Percentiles rank a stretch among this genome's conserved stretches.
phyloP scores from a whole-genome alignment of 2,113 vertebrate species.

The Scatophagus argus region DNA sequence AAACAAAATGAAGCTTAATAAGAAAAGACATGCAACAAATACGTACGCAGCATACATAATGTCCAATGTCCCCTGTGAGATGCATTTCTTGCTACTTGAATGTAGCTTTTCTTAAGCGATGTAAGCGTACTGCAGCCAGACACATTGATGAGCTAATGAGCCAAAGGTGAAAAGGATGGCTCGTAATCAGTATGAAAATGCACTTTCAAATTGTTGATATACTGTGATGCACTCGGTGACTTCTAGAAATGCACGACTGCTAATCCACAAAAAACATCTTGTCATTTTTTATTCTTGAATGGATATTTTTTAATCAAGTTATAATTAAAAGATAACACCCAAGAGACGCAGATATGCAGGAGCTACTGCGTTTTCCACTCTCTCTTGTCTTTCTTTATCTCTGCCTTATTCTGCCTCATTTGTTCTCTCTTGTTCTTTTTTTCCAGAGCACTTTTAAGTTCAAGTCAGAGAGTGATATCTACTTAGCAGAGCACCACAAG shows the following conservation, averaged over 20 bases:
- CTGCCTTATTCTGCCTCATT: neutral
- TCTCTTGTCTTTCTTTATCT: neutral
- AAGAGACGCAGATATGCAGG: constrained; percentile 5
- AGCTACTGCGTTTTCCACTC: constrained; percentile 5
- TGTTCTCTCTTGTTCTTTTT: constrained; percentile 19
- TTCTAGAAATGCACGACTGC: neutral
- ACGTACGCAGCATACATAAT: neutral
- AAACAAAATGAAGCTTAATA: constrained; percentile 4
- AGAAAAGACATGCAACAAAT: neutral
- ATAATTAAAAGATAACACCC: constrained; percentile 51
- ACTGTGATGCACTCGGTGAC: neutral
- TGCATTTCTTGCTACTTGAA: neutral
- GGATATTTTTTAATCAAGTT: constrained; percentile 42
- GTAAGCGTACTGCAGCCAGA: neutral
- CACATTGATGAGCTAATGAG: neutral
- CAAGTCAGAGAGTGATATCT: constrained; percentile 97
- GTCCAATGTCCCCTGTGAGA: neutral
- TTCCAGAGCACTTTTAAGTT: constrained; percentile 97
- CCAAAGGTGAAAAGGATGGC: constrained; percentile 1
- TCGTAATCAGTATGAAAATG: constrained; percentile 14
- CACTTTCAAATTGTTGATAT: constrained; percentile 10
- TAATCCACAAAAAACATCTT: constrained; percentile 6
- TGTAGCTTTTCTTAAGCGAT: constrained; percentile 3
- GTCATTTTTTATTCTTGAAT: constrained; percentile 40
- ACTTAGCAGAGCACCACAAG: constrained; percentile 97